Conservation (phyloP, 2,113 vertebrate species). For the Odobenus rosmarus region DNA sequence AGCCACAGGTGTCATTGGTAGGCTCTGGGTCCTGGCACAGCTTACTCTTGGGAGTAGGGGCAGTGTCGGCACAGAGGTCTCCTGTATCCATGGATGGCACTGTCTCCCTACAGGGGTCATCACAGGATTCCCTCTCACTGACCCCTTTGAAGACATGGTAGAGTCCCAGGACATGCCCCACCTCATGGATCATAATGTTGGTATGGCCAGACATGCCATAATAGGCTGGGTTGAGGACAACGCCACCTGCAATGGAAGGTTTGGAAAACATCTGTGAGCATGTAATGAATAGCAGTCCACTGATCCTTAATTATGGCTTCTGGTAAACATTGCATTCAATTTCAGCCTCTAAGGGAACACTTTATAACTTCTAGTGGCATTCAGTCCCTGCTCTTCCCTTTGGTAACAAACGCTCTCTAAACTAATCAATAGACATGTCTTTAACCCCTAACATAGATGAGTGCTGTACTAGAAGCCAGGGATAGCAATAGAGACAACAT, state of each 20-base stretch:
- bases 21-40: conserved; percentile 93
- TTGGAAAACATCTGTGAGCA: conserved; percentile 2
- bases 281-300: background rate
- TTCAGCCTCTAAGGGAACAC: background rate
- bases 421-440: background rate
- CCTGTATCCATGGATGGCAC: conserved; percentile 96
- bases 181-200: conserved; percentile 98
- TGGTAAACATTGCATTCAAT: background rate
- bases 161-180: conserved; percentile 96
- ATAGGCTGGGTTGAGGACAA: conserved; percentile 96
- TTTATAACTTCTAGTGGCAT: background rate
- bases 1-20: conserved; percentile 92
- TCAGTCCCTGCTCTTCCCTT: background rate
- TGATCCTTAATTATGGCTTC: background rate
- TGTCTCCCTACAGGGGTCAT: conserved; percentile 96
- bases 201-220: conserved; percentile 93
- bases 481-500: background rate
- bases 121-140: conserved; percentile 96
- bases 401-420: background rate
- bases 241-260: conserved; percentile 90
- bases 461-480: background rate
- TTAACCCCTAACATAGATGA: background rate
- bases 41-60: conserved; percentile 95
- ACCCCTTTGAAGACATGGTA: conserved; percentile 99
- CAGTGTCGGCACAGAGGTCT: conserved; percentile 97